Evolutionary conservation across 2,888 invertebrate species (phyloP), one percentile per base, ranked within the genome.

Genomic region (Eristalis pertinax): DNA sequence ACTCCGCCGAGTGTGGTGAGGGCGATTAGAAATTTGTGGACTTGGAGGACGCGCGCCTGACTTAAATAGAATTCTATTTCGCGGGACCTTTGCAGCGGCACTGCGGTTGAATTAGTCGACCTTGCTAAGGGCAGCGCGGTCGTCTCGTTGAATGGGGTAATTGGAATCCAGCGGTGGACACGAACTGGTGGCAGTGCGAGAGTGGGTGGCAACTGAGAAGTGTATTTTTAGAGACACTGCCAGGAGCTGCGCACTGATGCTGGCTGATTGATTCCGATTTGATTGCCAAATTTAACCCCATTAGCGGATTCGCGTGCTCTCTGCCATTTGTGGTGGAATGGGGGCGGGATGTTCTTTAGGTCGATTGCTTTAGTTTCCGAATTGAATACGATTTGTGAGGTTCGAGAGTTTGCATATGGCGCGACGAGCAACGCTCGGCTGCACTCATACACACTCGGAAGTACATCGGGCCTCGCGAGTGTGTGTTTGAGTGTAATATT

Each of bases 21-120:
- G 72, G 75, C 79, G 80, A 80, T 84, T 80, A 80, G 70, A 84
- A 84, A 75, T 56, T 43, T n/a, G 35, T n/a, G 10, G 10, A 58
- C 43, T 41, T 10, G 35, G 15, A 7, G 11, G 50, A 67, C 15
- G n/a, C 22, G 32, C 10, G 32, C 5, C 63, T 63, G n/a, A 29
- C 38, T 75, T 75, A 70, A 79, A 84, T 76, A 67, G 75, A 75
- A 26, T 68, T 68, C 29, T 74, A 69, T 77, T 73, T 70, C 22
- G 32, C 32, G 38, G 69, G 63, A 64, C 68, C 73, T 83, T 77
- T 78, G 83, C 64, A 74, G 73, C 64, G 62, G 13, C n/a, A n/a
- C 26, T 77, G 69, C 43, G 73, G 58, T 43, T 69, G 56, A 69
- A 60, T 43, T 67, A 32, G 73, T 64, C 56, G 78, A 73, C 72